A percentile compares a stretch with the other conserved stretches of the same genome.
Conservation (phyloP, 2,113 vertebrate genomes). For the Colinus virginianus region DNA sequence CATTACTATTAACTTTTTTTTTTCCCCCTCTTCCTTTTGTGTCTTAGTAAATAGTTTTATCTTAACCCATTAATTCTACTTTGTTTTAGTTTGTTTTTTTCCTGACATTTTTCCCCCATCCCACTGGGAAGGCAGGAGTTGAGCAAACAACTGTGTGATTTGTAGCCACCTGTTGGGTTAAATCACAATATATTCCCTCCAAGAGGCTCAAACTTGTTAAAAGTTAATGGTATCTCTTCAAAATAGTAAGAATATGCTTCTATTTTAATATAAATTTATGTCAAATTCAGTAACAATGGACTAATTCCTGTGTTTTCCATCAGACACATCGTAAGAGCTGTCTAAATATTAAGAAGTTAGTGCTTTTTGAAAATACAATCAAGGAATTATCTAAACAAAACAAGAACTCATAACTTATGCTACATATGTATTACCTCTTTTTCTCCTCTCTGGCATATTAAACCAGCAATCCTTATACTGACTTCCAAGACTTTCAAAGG, state of each 20-base stretch:
- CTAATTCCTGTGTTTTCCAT: neutral
- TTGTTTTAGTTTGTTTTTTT: no score
- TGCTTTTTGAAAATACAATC: neutral
- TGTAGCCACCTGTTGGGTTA: no score
- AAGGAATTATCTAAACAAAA: neutral
- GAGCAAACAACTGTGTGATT: no score
- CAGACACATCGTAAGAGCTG: fast-evolving
- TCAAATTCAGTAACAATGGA: neutral
- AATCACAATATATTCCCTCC: neutral
- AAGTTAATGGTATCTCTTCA: neutral
- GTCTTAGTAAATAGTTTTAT: no score
- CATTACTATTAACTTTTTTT: no score
- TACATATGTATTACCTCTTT: neutral
- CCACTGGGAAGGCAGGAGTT: no score
- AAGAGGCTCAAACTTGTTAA: neutral
- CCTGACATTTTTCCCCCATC: no score
- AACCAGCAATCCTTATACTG: neutral
- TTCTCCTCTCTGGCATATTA: neutral
- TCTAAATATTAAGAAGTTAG: neutral
- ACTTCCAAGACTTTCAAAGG: neutral
- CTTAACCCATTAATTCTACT: no score
- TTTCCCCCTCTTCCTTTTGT: no score
- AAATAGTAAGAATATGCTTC: neutral
- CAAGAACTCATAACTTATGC: neutral
- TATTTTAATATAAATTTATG: neutral